These are phyloP conservation scores for Synanthedon vespiformis DNA, from an alignment of 2,888 invertebrate genomes.

Conservation along the genomic window DNA sequence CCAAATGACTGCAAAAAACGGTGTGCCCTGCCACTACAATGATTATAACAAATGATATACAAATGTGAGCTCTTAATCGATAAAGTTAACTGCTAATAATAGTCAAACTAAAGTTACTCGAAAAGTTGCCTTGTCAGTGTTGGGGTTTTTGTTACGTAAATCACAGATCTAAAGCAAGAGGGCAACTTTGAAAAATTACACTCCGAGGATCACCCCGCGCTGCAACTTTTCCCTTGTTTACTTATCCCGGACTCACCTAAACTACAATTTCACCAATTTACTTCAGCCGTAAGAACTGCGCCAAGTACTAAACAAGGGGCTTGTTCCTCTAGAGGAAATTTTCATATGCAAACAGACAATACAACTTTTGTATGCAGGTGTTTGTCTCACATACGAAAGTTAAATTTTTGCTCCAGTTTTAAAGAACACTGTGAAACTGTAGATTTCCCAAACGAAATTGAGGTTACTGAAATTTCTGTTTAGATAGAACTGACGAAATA, in stretches of 20 bases:
- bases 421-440: no score
- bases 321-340: not conserved
- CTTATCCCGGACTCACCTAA: slow-evolving; percentile 21
- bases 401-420: no score
- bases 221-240: slow-evolving; percentile 35
- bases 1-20: no score
- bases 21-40: no score
- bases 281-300: not conserved
- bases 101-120: slow-evolving; percentile 7
- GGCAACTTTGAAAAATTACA: slow-evolving; percentile 53
- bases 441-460: no score
- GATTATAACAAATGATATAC: no score
- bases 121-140: slow-evolving; percentile 17
- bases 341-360: no score
- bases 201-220: slow-evolving; percentile 36
- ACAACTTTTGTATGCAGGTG: no score
- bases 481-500: no score
- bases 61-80: no score
- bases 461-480: no score
- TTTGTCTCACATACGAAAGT: no score
- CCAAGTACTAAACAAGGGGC: not conserved
- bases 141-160: slow-evolving; percentile 25
- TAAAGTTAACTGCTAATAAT: not conserved
- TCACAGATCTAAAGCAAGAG: slow-evolving; percentile 31
- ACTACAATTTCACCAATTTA: not conserved